Conservation (phyloP, 64 coral and sea anemone genomes). For the Platygyra sinensis region DNA sequence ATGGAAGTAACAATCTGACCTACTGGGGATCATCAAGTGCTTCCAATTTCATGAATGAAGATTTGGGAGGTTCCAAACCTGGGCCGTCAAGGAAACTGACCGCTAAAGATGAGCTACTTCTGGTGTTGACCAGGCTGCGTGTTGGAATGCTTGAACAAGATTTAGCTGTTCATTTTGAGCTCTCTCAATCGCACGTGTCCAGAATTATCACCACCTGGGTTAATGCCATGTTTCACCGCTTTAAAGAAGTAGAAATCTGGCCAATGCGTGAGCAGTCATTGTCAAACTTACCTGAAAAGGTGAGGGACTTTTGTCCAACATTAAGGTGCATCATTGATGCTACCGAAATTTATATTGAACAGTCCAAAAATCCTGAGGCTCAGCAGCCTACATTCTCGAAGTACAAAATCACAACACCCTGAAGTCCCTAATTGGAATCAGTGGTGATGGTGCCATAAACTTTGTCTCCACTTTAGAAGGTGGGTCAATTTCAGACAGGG, state of each 20-base stretch:
- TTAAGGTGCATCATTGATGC: constrained; percentile 68
- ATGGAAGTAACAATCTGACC: not conserved
- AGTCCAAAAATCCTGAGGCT: constrained; percentile 66
- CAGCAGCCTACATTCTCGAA: constrained; percentile 71
- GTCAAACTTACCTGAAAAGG: constrained; percentile 38
- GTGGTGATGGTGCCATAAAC: constrained; percentile 10
- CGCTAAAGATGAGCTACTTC: constrained; percentile 48
- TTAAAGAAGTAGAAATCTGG: constrained; percentile 73
- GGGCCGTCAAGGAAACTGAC: constrained; percentile 44
- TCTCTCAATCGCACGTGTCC: constrained; percentile 49
- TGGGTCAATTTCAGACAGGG: too few species aligned
- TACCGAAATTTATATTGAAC: constrained; percentile 71
- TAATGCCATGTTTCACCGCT: constrained; percentile 34
- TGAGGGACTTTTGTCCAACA: constrained; percentile 25
- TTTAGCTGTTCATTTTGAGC: constrained; percentile 43
- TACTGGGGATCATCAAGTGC: constrained; percentile 6
- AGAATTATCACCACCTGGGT: constrained; percentile 50
- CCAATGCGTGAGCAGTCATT: not conserved
- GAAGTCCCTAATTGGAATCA: constrained; percentile 45
- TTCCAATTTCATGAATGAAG: constrained; percentile 13
- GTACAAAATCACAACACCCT: constrained; percentile 44
- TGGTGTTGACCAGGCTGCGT: constrained; percentile 33
- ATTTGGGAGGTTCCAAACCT: not conserved
- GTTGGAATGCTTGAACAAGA: constrained; percentile 71
- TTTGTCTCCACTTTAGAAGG: too few species aligned